Evolutionary conservation across 2,113 vertebrate genomes (phyloP).

Genomic region (Toxotes jaculatrix): DNA sequence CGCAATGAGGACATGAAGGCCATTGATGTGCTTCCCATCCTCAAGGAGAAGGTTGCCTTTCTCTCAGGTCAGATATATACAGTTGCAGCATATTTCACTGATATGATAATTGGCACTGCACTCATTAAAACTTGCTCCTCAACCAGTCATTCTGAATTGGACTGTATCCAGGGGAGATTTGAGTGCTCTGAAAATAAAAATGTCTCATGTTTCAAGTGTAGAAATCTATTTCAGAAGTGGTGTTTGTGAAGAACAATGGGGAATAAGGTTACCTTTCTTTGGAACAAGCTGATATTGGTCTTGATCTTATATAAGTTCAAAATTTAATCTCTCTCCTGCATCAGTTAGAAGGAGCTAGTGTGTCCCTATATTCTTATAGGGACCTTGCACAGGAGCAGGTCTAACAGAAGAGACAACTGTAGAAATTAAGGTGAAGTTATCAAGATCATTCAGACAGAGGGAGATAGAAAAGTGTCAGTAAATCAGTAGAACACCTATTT

Average conservation of each 20-base stretch:
- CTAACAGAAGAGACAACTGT: neutral
- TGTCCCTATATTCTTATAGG: neutral
- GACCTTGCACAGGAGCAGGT: neutral
- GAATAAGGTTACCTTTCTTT: neutral
- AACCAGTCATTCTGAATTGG: neutral
- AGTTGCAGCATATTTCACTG: neutral
- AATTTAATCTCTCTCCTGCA: neutral
- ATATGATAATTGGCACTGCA: neutral
- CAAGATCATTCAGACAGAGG: too few species aligned
- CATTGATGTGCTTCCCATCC: conserved; percentile 95
- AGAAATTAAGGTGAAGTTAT: too few species aligned
- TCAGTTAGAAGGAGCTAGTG: neutral
- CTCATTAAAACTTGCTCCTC: neutral
- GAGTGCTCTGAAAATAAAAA: neutral
- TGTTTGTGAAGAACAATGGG: neutral
- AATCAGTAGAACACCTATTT: neutral
- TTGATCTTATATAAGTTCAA: neutral
- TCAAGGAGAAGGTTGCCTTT: conserved; percentile 98
- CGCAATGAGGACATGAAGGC: conserved; percentile 99
- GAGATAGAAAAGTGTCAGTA: neutral
- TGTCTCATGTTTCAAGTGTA: neutral
- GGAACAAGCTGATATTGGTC: neutral
- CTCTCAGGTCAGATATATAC: conserved; percentile 89
- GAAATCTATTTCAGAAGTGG: neutral
- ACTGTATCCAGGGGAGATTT: neutral